Percentiles rank a stretch among this genome's conserved stretches.
These are phyloP conservation scores for Platichthys stellatus DNA, from an alignment of 2,113 vertebrate species.

Conservation along the genomic window DNA sequence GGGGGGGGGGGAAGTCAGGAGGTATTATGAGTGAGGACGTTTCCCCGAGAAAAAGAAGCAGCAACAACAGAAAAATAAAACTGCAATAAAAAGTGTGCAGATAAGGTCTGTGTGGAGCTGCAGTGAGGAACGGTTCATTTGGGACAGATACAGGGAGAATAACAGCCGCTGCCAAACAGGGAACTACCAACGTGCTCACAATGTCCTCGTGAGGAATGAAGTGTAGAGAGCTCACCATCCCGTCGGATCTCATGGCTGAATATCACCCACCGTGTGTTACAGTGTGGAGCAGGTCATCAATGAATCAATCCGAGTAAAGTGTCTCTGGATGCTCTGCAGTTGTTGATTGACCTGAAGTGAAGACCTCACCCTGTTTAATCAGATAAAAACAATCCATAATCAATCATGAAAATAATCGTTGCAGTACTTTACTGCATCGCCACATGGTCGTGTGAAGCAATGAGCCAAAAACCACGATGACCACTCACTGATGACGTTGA, in stretches of 20 bases:
- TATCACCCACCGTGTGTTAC: not conserved
- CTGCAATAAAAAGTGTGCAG: not conserved
- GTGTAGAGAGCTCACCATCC: not conserved
- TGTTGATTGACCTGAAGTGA: no score
- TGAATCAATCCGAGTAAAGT: no score
- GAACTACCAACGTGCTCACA: not conserved
- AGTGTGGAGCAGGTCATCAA: not conserved
- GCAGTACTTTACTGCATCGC: no score
- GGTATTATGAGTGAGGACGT: not conserved
- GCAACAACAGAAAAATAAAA: not conserved
- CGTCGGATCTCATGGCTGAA: rapidly evolving
- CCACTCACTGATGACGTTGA: no score
- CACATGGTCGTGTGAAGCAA: no score
- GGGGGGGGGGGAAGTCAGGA: not conserved
- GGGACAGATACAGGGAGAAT: not conserved
- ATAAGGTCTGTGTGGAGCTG: not conserved
- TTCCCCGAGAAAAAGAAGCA: not conserved
- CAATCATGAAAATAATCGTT: no score
- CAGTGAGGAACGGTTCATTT: not conserved
- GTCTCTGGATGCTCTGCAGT: no score
- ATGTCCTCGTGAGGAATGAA: not conserved
- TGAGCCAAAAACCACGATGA: no score
- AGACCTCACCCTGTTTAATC: no score
- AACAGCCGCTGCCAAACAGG: not conserved
- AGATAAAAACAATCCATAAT: no score